phyloP scores from a whole-genome alignment of 2,113 vertebrate species.

The Heterotis niloticus region DNA sequence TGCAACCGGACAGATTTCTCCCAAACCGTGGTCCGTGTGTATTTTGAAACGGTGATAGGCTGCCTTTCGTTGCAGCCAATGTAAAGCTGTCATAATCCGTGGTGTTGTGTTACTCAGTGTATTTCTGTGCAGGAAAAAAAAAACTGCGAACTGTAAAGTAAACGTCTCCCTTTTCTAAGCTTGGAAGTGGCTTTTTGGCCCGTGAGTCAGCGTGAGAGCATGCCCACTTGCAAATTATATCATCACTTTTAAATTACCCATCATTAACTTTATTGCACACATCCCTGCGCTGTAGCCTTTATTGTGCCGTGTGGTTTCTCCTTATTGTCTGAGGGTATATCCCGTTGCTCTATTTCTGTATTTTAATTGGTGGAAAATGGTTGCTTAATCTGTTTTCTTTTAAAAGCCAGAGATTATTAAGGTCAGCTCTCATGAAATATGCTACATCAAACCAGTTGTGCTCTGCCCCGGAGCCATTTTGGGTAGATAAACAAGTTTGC shows the following conservation, averaged over 20 bases:
- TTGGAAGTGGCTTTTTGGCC: conserved; percentile 16
- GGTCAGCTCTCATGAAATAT: conserved; percentile 21
- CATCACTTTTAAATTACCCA: conserved; percentile 33
- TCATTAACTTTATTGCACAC: conserved; percentile 39
- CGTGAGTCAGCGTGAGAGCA: conserved; percentile 24
- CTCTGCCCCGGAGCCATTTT: conserved; percentile 22
- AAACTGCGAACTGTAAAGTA: not conserved
- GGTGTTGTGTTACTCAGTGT: not conserved
- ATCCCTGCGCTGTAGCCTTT: conserved; percentile 33
- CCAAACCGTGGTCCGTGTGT: not conserved
- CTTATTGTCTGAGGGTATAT: conserved; percentile 26
- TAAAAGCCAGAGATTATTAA: conserved; percentile 23
- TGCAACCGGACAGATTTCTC: not conserved
- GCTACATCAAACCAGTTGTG: conserved; percentile 8
- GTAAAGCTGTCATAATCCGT: not conserved
- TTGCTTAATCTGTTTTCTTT: conserved; percentile 23
- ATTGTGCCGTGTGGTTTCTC: conserved; percentile 25
- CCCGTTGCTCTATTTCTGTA: conserved; percentile 18
- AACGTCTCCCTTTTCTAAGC: not conserved
- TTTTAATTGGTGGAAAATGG: conserved; percentile 26
- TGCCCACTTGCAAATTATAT: conserved; percentile 37
- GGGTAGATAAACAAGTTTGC: conserved; percentile 17
- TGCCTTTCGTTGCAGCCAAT: not conserved
- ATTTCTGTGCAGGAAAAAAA: not conserved
- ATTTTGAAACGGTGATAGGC: not conserved